A percentile compares a stretch with the other conserved stretches of the same genome.
Evolutionary conservation across 2,797 vertebrate species (phyloP).

Genomic region (Cryptoblepharus egeriae): DNA sequence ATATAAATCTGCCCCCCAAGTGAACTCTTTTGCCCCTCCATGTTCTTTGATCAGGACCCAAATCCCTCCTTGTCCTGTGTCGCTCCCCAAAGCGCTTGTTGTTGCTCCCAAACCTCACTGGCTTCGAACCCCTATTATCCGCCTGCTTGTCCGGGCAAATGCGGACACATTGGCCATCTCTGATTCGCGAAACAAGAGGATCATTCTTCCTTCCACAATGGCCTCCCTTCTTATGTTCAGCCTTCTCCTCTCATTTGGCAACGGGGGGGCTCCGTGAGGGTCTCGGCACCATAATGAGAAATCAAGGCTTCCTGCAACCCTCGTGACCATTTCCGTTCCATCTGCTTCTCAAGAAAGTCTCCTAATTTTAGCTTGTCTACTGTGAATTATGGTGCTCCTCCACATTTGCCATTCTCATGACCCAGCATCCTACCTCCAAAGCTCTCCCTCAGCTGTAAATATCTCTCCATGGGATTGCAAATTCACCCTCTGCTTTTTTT

Average conservation of each 20-base stretch:
- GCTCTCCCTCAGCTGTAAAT: constrained; percentile 65
- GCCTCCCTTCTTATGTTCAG: constrained; percentile 43
- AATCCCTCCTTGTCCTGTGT: background rate
- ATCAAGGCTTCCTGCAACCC: constrained; percentile 53
- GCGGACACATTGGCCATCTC: constrained; percentile 8
- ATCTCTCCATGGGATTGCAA: constrained; percentile 63
- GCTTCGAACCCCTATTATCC: background rate
- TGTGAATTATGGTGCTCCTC: constrained; percentile 67
- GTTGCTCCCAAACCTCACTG: no score
- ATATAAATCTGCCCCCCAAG: no score
- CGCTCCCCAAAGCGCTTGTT: background rate
- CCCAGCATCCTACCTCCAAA: constrained; percentile 62
- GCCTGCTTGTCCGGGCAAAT: background rate
- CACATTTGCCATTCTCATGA: constrained; percentile 70
- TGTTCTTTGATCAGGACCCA: no score
- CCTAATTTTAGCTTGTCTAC: constrained; percentile 69
- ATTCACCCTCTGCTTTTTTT: constrained; percentile 66
- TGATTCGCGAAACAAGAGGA: constrained; percentile 48
- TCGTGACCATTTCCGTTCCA: constrained; percentile 69
- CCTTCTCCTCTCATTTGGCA: constrained; percentile 43
- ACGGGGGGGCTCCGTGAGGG: constrained; percentile 44
- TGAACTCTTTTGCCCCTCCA: no score
- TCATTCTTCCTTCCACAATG: constrained; percentile 48
- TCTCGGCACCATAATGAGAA: constrained; percentile 49
- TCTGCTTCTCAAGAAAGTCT: constrained; percentile 65